Evolutionary conservation across 2,113 vertebrate species (phyloP).

Genomic region (Raphicerus campestris): DNA sequence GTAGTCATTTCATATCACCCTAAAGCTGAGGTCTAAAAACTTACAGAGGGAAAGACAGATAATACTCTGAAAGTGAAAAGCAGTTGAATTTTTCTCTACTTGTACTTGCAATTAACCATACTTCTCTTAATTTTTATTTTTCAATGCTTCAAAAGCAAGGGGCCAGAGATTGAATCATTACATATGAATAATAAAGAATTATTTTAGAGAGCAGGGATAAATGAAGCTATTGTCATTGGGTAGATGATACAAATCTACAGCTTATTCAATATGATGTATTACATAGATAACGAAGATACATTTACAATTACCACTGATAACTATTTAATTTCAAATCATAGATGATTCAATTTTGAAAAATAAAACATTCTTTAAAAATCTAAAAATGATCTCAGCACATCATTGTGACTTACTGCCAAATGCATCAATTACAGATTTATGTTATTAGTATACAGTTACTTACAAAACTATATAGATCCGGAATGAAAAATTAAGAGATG

Average conservation of each 20-base stretch:
- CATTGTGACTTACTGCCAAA: background rate
- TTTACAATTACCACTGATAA: background rate
- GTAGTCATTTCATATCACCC: background rate
- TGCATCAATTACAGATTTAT: background rate
- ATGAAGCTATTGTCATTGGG: background rate
- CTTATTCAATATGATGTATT: background rate
- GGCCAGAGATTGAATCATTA: background rate
- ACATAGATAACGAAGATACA: background rate
- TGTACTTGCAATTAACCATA: background rate
- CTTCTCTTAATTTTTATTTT: constrained; percentile 4
- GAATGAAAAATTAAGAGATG: constrained; percentile 15
- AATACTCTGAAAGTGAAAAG: background rate
- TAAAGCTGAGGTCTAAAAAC: background rate
- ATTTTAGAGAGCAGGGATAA: background rate
- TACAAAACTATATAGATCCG: background rate
- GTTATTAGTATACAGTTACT: background rate
- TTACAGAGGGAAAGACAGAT: background rate
- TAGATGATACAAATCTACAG: background rate
- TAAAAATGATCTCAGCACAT: background rate
- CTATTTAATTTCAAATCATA: constrained; percentile 20
- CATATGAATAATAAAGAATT: background rate
- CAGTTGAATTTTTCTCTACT: background rate
- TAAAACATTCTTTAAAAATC: constrained; percentile 23
- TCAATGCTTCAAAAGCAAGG: constrained; percentile 3
- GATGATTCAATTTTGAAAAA: constrained; percentile 15